Evolutionary conservation across 1,140 invertebrate species (phyloP), one percentile per base, ranked within the genome.

Genomic region (Lepidurus couesii): DNA sequence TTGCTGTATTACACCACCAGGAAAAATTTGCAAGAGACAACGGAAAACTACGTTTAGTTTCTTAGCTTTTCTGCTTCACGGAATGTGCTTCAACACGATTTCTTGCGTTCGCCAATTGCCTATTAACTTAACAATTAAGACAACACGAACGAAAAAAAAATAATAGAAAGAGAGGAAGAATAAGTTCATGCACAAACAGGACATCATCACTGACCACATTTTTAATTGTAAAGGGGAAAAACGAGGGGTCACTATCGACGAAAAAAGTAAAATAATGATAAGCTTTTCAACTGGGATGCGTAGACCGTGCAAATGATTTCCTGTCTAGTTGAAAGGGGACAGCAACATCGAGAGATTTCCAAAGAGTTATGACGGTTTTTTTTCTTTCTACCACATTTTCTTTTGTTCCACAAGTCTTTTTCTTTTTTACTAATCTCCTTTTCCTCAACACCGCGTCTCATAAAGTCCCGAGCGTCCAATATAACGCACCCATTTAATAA

Each of bases 401-500:
- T 75, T 10, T 75, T 43, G 74, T 42, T 75, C 26, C 43, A 44
- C 42, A 43, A 44, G 74, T 75, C 43, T 75, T 75, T 75, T 75
- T 75, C 26, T 13, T 75, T 42, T 13, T 75, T 21, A 21, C 65
- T 43, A 13, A 42, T 76, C 21, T 79, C 24, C 42, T 44, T 44
- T 44, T 44, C 42, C 78, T 89, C 91, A 98, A 88, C 98, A 99
- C 87, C 98, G 89, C 34, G 98, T 99, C 89, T 99, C 98, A 85
- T 99, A 99, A 8, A 99, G 90, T 76, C 98, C 98, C 86, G 96
- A 98, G 82, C 96, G 91, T 16, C 98, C 98, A 84, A 99, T 99
- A 86, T 99, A 99, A 73, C 98, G 90, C 34, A 99, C 98, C 98
- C 98, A 99, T 92, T 99, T 99, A 83, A 99, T 98, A 81, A 99